phyloP scores from a whole-genome alignment of 1,140 invertebrate genomes.

The Cotesia glomerata region DNA sequence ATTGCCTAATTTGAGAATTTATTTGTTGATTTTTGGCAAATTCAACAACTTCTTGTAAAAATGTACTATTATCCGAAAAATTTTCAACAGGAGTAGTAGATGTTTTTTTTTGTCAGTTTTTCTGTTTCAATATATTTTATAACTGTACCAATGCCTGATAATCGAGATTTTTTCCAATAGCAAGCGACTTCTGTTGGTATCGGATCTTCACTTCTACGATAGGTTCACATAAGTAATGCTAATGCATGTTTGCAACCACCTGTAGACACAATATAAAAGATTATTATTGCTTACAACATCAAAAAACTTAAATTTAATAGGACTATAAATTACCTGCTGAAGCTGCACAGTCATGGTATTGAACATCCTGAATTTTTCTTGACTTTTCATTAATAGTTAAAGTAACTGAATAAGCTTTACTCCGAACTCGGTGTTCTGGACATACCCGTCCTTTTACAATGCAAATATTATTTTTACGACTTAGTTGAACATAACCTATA shows the following conservation, averaged over 20 bases:
- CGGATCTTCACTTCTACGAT: conserved; percentile 44
- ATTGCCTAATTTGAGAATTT: not conserved
- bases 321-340: not conserved
- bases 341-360: conserved; percentile 23
- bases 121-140: conserved; percentile 35
- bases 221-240: conserved; percentile 40
- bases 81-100: too few species aligned
- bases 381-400: conserved; percentile 28
- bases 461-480: not conserved
- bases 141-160: conserved; percentile 32
- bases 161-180: conserved; percentile 48
- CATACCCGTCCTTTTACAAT: not conserved
- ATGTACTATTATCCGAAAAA: conserved; percentile 14
- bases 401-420: not conserved
- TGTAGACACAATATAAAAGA: not conserved
- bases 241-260: conserved; percentile 42
- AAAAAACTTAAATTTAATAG: not conserved
- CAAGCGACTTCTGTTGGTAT: conserved; percentile 39
- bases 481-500: conserved; percentile 3
- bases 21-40: not conserved
- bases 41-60: conserved; percentile 33
- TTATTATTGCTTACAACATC: not conserved
- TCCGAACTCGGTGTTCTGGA: not conserved
- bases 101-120: conserved; percentile 23
- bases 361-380: conserved; percentile 28